Percentiles rank a stretch among this genome's conserved stretches.
Conservation (phyloP, 2,888 invertebrate genomes). For the Eumacrocentrus americanus region DNA sequence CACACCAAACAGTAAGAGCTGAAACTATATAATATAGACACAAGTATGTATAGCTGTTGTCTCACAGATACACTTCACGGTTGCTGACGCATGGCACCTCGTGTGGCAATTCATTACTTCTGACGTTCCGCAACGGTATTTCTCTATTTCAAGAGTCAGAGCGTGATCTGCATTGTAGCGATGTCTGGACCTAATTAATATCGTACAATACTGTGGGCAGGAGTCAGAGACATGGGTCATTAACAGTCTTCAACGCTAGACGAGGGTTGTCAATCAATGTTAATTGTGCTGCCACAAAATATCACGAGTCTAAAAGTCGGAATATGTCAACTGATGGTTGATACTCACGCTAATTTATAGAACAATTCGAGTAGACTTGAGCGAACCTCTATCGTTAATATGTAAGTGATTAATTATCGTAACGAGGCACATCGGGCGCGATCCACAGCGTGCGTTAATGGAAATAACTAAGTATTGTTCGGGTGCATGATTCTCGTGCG, state of each 20-base stretch:
- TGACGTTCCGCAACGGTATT: slow-evolving; percentile 19
- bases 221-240: no score
- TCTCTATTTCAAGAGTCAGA: slow-evolving; percentile 23
- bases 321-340: no score
- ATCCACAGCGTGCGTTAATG: slow-evolving; percentile 45
- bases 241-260: no score
- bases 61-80: no score
- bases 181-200: slow-evolving; percentile 11
- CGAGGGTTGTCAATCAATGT: no score
- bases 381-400: slow-evolving; percentile 42
- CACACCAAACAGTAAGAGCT: no score
- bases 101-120: slow-evolving; percentile 8
- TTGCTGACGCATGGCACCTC: background rate
- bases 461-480: slow-evolving; percentile 55
- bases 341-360: no score
- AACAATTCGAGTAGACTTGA: slow-evolving; percentile 29
- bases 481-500: slow-evolving; percentile 48
- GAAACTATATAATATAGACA: no score
- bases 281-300: no score
- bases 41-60: no score
- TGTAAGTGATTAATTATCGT: slow-evolving; percentile 47
- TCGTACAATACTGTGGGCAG: background rate
- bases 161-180: slow-evolving; percentile 1
- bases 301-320: no score
- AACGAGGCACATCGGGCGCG: slow-evolving; percentile 31